Percentiles rank a stretch among this genome's conserved stretches.
Conservation (phyloP, 2,888 invertebrate species). For the Plutella xylostella region DNA sequence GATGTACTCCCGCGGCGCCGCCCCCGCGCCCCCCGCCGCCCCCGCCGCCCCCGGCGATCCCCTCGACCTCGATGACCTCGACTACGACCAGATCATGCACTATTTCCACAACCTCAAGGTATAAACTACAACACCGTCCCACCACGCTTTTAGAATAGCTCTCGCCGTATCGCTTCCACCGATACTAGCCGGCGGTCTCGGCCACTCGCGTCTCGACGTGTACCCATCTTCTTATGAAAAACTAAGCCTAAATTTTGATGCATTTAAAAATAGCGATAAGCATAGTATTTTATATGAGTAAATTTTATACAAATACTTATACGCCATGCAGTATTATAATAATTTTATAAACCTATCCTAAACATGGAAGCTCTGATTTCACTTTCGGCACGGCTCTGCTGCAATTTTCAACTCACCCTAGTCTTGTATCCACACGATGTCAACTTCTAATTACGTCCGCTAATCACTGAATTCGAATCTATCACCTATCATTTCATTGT, state of each 20-base stretch:
- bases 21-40: conserved; percentile 48
- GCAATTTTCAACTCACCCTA: background rate
- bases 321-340: conserved; percentile 53
- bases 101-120: conserved; percentile 98
- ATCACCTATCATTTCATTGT: conserved; percentile 41
- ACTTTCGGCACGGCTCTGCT: conserved; percentile 6
- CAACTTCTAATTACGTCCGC: background rate
- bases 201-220: too few species aligned
- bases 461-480: conserved; percentile 14
- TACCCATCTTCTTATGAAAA: conserved; percentile 49
- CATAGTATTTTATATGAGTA: conserved; percentile 57
- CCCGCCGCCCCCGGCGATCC: conserved; percentile 41
- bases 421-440: background rate
- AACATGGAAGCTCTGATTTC: background rate
- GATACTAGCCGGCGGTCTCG: too few species aligned
- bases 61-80: conserved; percentile 83
- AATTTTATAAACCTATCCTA: background rate
- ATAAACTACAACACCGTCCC: conserved; percentile 38
- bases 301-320: conserved; percentile 58
- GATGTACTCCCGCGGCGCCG: conserved; percentile 76
- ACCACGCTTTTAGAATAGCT: conserved; percentile 60
- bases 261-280: conserved; percentile 52
- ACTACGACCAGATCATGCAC: conserved; percentile 98
- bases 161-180: conserved; percentile 57
- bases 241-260: conserved; percentile 62